Conservation (phyloP, 2,113 vertebrate genomes). For the Hiodon tergisus region DNA sequence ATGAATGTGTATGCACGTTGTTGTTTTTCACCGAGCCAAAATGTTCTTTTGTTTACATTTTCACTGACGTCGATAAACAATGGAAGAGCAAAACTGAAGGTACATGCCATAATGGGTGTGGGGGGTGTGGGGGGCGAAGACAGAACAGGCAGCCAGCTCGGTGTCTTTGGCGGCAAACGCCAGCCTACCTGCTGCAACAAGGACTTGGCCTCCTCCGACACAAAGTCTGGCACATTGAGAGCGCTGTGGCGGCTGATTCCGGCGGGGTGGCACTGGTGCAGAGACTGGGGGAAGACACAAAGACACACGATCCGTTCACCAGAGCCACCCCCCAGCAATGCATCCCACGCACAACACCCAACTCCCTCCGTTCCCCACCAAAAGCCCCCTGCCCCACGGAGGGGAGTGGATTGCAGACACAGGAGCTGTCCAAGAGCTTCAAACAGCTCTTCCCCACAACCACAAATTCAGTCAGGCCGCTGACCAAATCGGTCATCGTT, state of each 20-base stretch:
- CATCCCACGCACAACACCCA: not conserved
- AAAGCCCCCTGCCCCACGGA: too few relatives aligned
- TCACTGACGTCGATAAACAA: too few relatives aligned
- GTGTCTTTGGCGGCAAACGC: not conserved
- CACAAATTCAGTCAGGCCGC: too few relatives aligned
- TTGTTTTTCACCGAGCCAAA: too few relatives aligned
- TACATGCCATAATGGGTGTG: too few relatives aligned
- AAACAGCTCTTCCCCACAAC: too few relatives aligned
- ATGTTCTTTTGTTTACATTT: too few relatives aligned
- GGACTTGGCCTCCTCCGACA: slow-evolving; percentile 88
- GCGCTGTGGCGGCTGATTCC: slow-evolving; percentile 88
- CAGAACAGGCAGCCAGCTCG: not conserved
- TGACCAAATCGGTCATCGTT: too few relatives aligned
- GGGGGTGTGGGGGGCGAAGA: not conserved
- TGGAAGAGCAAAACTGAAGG: too few relatives aligned
- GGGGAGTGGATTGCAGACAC: too few relatives aligned
- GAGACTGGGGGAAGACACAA: slow-evolving; percentile 50
- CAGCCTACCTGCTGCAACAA: slow-evolving; percentile 83
- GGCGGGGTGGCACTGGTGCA: slow-evolving; percentile 87
- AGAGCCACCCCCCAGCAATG: slow-evolving; percentile 39
- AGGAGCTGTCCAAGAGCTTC: too few relatives aligned
- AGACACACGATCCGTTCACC: slow-evolving; percentile 19
- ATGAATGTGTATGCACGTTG: not conserved
- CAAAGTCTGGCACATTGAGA: slow-evolving; percentile 82
- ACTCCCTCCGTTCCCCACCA: not conserved